Evolutionary conservation across 2,113 vertebrate genomes (phyloP).

Genomic region (Python bivittatus): DNA sequence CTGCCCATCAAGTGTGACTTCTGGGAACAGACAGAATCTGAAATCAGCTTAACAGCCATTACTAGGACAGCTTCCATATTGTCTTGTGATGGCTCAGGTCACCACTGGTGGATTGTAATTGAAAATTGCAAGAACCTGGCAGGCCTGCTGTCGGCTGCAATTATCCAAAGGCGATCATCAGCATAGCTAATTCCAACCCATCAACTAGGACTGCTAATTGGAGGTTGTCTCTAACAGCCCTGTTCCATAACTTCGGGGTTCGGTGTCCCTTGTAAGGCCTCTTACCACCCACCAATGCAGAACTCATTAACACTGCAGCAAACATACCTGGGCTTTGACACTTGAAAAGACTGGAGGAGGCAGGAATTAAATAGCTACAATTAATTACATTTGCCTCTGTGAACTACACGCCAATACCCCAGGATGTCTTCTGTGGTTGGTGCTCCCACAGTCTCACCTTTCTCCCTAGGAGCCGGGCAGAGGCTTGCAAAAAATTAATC

Average conservation of each 20-base stretch:
- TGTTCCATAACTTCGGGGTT: neutral
- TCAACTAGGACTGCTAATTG: neutral
- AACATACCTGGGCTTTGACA: constrained; percentile 60
- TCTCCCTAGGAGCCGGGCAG: constrained; percentile 38
- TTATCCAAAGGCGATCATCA: constrained; percentile 21
- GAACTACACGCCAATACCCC: constrained; percentile 9
- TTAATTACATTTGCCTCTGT: constrained; percentile 56
- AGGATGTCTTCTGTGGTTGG: constrained; percentile 51
- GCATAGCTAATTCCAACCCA: neutral
- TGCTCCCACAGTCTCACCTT: constrained; percentile 38
- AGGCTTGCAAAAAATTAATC: constrained; percentile 64
- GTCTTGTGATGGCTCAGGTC: neutral
- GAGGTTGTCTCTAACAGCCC: constrained; percentile 11
- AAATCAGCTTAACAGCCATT: neutral
- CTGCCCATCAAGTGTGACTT: accelerated
- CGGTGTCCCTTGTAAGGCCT: neutral
- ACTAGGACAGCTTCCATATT: accelerated
- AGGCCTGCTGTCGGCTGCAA: neutral
- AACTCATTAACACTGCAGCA: constrained; percentile 58
- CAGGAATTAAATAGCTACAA: constrained; percentile 63
- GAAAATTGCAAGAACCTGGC: neutral
- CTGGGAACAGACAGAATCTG: neutral
- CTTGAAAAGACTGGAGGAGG: constrained; percentile 41
- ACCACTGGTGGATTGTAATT: neutral
- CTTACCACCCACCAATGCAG: neutral